phyloP scores from a whole-genome alignment of 2,113 vertebrate species.

The Lophius piscatorius region DNA sequence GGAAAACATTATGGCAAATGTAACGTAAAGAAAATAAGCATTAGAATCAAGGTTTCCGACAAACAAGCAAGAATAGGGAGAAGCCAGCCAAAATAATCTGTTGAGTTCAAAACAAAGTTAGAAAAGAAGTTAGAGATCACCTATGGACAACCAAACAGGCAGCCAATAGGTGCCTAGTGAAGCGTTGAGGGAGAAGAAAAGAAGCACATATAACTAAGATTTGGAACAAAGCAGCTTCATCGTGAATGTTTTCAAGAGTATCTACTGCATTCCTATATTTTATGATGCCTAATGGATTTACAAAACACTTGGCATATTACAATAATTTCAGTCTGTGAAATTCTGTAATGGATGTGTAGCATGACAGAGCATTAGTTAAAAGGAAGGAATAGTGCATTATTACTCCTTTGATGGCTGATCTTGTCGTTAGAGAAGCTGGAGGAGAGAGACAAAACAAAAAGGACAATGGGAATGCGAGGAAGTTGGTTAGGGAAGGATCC shows the following conservation, averaged over 20 bases:
- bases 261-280: conserved; percentile 11
- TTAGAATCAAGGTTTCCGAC: conserved; percentile 51
- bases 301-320: conserved; percentile 10
- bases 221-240: conserved; percentile 28
- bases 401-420: conserved; percentile 53
- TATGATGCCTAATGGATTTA: conserved; percentile 1
- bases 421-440: conserved; percentile 69
- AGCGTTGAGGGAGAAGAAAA: conserved; percentile 52
- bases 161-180: conserved; percentile 71
- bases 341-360: conserved; percentile 9
- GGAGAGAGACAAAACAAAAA: conserved; percentile 60
- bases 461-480: conserved; percentile 53
- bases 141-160: conserved; percentile 65
- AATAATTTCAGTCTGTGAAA: conserved; percentile 10
- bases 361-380: conserved; percentile 28
- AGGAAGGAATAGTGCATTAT: conserved; percentile 38
- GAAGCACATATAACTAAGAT: conserved; percentile 51
- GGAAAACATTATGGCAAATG: conserved; percentile 42
- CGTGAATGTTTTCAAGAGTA: conserved; percentile 1
- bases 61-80: conserved; percentile 66
- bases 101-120: conserved; percentile 67
- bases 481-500: conserved; percentile 46
- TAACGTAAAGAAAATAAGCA: conserved; percentile 46
- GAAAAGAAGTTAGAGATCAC: conserved; percentile 72
- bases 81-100: conserved; percentile 74